Percentiles rank a stretch among this genome's conserved stretches.
phyloP scores from a whole-genome alignment of 1,140 invertebrate species.

The Papilio polytes region DNA sequence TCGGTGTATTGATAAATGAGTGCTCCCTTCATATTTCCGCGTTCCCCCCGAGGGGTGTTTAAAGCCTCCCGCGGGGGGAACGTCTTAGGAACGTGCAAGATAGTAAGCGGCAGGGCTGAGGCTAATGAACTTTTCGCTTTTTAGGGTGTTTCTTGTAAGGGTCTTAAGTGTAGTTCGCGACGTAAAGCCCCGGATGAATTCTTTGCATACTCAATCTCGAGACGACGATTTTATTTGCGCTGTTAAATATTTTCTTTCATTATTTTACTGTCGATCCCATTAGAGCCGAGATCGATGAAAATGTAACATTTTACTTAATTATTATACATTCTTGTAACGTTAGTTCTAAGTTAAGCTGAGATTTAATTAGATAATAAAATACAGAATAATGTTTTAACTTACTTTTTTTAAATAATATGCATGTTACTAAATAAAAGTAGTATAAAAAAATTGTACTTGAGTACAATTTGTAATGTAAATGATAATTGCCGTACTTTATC shows the following conservation, averaged over 20 bases:
- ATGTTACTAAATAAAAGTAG: neutral
- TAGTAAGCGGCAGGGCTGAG: conserved; percentile 77
- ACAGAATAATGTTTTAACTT: no score
- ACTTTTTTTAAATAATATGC: neutral
- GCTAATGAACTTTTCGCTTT: conserved; percentile 81
- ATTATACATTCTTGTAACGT: no score
- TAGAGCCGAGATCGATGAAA: neutral
- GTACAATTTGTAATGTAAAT: neutral
- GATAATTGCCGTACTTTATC: neutral
- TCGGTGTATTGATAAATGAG: conserved; percentile 83
- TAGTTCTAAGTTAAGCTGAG: neutral
- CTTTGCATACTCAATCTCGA: conserved; percentile 15
- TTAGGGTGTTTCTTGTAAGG: conserved; percentile 61
- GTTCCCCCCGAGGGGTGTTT: conserved; percentile 56
- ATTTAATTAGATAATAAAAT: neutral
- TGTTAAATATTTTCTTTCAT: neutral
- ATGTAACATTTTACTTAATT: neutral
- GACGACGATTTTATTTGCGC: neutral
- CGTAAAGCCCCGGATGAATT: conserved; percentile 11
- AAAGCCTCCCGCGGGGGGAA: conserved; percentile 53
- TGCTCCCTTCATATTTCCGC: conserved; percentile 80
- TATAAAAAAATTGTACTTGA: no score
- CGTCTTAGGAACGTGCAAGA: conserved; percentile 80
- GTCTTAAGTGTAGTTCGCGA: conserved; percentile 37
- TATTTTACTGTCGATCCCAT: neutral